Base-by-base conservation (phyloP, 2,888 invertebrate species). In the Drosophila kambysellisi region DNA sequence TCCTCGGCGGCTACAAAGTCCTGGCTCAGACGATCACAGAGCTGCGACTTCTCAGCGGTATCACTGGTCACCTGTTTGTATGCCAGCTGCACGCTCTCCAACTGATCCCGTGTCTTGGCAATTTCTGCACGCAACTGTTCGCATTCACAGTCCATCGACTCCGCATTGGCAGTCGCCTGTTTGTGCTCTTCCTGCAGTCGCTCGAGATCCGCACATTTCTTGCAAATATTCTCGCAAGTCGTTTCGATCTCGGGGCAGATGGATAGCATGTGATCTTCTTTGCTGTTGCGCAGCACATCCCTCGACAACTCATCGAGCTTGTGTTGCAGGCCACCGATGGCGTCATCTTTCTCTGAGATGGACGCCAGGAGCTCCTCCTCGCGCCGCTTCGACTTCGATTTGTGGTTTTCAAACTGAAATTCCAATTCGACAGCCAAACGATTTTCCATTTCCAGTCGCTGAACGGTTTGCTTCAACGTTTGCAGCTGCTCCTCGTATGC, bases 311-410 rank as follows among this genome's bases (percentile, higher is more conserved):
- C 58, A 0, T 83, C 68, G 2, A 92, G 81, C 0, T 83, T 75
- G 63, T 82, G 74, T 35, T 91, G 77, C 5, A 92, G 69, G 32
- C 70, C 71, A 0, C 66, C 70, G 17, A 92, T 88, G 70, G 83
- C 70, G 0, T 68, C 69, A 4, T 90, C 82, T 69, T 92, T 91
- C 33, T 95, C 94, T 32, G 93, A 92, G 37, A 95, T 81, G 1
- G 93, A 90, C 2, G 93, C 93, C 0, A 95, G 77, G 7, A 95
- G 86, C 83, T 95, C 95, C 37, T 92, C 92, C 91, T 95, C 95
- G 60, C 95, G 93, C 2, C 88, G 92, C 83, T 94, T 94, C 8
- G 94, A 92, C 82, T 94, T 95, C 8, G 91, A 92, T 88, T 94
- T 94, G 8, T 94, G 91, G 29, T 93, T 94, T 70, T 95, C 94